A percentile compares a stretch with the other conserved stretches of the same genome.
phyloP scores from a whole-genome alignment of 2,888 invertebrate genomes.

The Caenorhabditis imperialis region DNA sequence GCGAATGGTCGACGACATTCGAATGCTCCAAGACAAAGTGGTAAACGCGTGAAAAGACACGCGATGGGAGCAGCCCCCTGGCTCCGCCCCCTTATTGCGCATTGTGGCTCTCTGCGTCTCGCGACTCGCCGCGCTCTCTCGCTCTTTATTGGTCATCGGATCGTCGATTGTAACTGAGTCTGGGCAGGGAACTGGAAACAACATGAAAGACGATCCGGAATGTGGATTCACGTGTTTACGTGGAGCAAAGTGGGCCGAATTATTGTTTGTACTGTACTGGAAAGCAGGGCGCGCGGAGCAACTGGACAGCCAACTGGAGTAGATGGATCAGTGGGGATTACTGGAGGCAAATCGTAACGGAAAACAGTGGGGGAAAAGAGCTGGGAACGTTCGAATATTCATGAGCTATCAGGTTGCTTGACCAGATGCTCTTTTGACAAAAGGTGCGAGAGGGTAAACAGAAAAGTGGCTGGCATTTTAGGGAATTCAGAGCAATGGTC shows the following conservation, averaged over 20 bases:
- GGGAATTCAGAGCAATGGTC: too few species aligned
- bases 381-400: slow-evolving; percentile 30
- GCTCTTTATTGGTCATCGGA: slow-evolving; percentile 30
- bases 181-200: slow-evolving; percentile 35
- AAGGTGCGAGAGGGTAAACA: neutral
- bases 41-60: slow-evolving; percentile 47
- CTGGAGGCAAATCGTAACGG: slow-evolving; percentile 1
- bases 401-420: slow-evolving; percentile 18
- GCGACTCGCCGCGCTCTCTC: slow-evolving; percentile 15
- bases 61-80: slow-evolving; percentile 8
- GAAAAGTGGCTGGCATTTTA: too few species aligned
- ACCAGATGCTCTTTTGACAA: slow-evolving; percentile 24
- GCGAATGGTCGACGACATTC: too few species aligned
- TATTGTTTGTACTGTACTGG: slow-evolving; percentile 48
- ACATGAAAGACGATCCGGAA: slow-evolving; percentile 49
- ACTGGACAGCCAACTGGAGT: neutral
- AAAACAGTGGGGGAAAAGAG: neutral
- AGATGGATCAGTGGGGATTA: neutral
- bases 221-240: slow-evolving; percentile 30
- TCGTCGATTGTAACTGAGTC: slow-evolving; percentile 42
- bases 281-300: slow-evolving; percentile 3
- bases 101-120: slow-evolving; percentile 15
- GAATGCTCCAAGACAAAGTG: too few species aligned
- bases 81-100: slow-evolving; percentile 27
- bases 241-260: slow-evolving; percentile 9